Conservation (phyloP, 2,113 vertebrate species). For the Peromyscus leucopus region DNA sequence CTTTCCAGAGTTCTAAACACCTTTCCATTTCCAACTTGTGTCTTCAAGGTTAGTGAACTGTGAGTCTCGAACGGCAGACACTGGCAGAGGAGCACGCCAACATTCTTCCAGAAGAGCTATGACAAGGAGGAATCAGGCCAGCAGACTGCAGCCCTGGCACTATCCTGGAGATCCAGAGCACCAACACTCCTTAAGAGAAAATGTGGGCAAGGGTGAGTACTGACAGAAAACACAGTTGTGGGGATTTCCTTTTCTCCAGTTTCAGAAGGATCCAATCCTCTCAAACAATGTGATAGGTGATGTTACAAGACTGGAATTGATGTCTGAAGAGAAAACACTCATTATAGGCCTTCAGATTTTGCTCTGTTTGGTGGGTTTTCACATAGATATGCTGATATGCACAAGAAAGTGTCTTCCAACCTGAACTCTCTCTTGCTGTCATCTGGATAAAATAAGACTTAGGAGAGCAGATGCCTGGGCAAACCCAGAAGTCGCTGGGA, state of each 20-base stretch:
- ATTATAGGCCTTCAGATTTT: neutral
- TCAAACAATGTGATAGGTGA: neutral
- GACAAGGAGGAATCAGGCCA: constrained; percentile 57
- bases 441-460: neutral
- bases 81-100: constrained; percentile 54
- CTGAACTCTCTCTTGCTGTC: neutral
- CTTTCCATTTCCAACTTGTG: constrained; percentile 70
- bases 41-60: constrained; percentile 71
- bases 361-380: neutral
- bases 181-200: constrained; percentile 67
- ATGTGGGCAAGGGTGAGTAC: constrained; percentile 85
- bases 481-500: neutral
- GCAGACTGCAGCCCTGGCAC: constrained; percentile 68
- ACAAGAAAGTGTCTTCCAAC: neutral
- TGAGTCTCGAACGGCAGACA: constrained; percentile 50
- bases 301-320: neutral
- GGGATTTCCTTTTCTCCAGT: constrained; percentile 5
- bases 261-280: neutral
- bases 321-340: neutral
- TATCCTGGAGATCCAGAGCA: constrained; percentile 62
- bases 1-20: neutral
- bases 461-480: neutral
- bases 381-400: neutral
- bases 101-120: constrained; percentile 70
- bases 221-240: constrained; percentile 29